Conservation (phyloP, 53 echinoderm and acorn worm genomes). For the Paracentrotus lividus region DNA sequence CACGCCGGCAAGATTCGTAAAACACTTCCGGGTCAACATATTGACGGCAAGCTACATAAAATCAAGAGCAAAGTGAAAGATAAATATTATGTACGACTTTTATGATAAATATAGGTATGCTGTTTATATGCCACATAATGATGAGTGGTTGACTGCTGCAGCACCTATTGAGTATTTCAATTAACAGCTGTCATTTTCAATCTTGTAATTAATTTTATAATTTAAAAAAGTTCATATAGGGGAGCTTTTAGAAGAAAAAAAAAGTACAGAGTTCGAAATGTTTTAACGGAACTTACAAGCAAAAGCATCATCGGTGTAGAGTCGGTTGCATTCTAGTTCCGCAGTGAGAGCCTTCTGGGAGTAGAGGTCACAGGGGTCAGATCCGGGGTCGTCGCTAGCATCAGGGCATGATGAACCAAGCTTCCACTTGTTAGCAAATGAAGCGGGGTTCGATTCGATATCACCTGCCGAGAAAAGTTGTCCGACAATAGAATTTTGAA, state of each 20-base stretch:
- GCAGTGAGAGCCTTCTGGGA: conserved; percentile 81
- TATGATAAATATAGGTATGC: too few relatives aligned
- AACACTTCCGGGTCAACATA: conserved; percentile 81
- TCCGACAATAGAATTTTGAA: background rate
- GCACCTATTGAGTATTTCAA: too few relatives aligned
- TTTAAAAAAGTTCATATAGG: too few relatives aligned
- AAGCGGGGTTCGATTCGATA: conserved; percentile 77
- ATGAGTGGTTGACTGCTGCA: too few relatives aligned
- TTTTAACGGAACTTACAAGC: conserved; percentile 70
- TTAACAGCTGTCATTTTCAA: too few relatives aligned
- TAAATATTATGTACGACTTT: too few relatives aligned
- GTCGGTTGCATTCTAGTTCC: conserved; percentile 69
- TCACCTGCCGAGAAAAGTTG: conserved; percentile 76
- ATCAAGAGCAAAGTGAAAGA: background rate
- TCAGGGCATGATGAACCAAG: conserved; percentile 82
- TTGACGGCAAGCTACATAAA: conserved; percentile 79
- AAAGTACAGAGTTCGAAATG: too few relatives aligned
- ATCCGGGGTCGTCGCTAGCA: background rate
- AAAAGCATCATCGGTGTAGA: conserved; percentile 73
- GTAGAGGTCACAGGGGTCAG: conserved; percentile 81
- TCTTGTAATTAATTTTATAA: too few relatives aligned
- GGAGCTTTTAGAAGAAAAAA: too few relatives aligned
- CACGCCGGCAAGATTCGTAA: conserved; percentile 76
- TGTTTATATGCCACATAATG: too few relatives aligned
- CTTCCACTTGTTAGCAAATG: conserved; percentile 97